A percentile compares a stretch with the other conserved stretches of the same genome.
phyloP scores from a whole-genome alignment of 2,113 vertebrate genomes.

The Archilochus colubris region DNA sequence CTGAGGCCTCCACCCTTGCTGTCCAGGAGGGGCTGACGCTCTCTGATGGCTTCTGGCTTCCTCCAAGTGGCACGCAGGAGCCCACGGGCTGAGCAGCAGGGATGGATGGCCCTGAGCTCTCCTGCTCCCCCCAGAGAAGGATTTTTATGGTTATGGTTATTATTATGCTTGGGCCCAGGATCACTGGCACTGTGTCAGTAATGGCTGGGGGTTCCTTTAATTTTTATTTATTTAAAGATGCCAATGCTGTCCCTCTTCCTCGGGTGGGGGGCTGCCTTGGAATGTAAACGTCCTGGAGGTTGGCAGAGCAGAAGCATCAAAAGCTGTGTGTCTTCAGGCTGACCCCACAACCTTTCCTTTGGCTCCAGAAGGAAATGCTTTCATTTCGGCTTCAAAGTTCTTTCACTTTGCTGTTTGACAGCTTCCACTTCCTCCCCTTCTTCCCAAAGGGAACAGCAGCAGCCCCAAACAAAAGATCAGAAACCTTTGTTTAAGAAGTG shows the following conservation, averaged over 20 bases:
- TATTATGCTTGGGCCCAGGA: neutral
- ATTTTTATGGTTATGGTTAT: neutral
- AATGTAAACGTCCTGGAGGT: slow-evolving; percentile 12
- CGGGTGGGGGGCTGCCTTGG: neutral
- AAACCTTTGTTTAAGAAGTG: slow-evolving; percentile 47
- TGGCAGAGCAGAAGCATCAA: slow-evolving; percentile 62
- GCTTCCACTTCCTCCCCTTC: slow-evolving; percentile 56
- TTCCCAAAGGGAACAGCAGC: slow-evolving; percentile 40
- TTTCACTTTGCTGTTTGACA: slow-evolving; percentile 39
- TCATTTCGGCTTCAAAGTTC: slow-evolving; percentile 62
- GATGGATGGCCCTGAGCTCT: neutral
- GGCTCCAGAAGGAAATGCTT: slow-evolving; percentile 44
- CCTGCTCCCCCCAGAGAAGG: neutral
- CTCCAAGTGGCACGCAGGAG: neutral
- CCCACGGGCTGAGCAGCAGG: neutral
- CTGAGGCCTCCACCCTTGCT: slow-evolving; percentile 22
- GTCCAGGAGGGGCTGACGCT: slow-evolving; percentile 8
- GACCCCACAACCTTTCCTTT: neutral
- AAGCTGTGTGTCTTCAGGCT: slow-evolving; percentile 42
- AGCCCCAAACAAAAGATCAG: slow-evolving; percentile 46
- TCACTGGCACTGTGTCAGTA: neutral
- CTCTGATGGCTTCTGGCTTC: slow-evolving; percentile 38
- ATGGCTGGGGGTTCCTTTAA: neutral
- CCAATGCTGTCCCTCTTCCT: neutral
- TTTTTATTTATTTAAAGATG: neutral